phyloP scores from a whole-genome alignment of 1,140 invertebrate genomes.

The Lepidurus couesii region DNA sequence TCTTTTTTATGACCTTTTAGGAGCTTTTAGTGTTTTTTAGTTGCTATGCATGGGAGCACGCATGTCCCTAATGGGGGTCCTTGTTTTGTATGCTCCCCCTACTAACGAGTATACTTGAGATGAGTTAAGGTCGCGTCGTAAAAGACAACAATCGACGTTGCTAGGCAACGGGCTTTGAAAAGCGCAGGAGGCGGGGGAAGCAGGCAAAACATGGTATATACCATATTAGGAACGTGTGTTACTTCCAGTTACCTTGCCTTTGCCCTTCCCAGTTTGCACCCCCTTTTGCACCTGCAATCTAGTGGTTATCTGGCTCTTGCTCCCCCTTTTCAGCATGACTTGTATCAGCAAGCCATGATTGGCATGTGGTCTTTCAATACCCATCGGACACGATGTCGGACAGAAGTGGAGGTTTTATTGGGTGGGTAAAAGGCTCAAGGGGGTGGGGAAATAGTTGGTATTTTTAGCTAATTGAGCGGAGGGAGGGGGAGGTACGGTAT shows the following conservation, averaged over 20 bases:
- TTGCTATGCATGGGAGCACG: background rate
- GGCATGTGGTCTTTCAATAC: constrained; percentile 46
- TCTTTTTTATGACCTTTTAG: too few species aligned
- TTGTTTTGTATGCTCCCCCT: background rate
- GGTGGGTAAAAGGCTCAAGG: background rate
- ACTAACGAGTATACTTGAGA: constrained; percentile 14
- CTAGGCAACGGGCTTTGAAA: constrained; percentile 23
- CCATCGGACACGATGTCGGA: background rate
- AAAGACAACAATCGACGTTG: constrained; percentile 9
- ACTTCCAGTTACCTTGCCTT: background rate
- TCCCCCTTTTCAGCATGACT: background rate
- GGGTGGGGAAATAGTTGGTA: background rate
- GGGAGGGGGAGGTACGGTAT: background rate
- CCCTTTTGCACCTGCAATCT: constrained; percentile 20
- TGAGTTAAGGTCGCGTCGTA: background rate
- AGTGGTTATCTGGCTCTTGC: background rate
- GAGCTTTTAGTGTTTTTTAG: background rate
- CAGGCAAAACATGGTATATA: background rate
- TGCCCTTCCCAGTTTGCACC: background rate
- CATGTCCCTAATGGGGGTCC: background rate
- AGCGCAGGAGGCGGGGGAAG: constrained; percentile 18
- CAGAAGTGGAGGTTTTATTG: constrained; percentile 3
- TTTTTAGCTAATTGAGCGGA: background rate
- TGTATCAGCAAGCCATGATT: constrained; percentile 41
- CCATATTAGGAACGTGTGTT: background rate